phyloP scores from a whole-genome alignment of 2,797 vertebrate species.

The Oryzias dopingdopingensis region DNA sequence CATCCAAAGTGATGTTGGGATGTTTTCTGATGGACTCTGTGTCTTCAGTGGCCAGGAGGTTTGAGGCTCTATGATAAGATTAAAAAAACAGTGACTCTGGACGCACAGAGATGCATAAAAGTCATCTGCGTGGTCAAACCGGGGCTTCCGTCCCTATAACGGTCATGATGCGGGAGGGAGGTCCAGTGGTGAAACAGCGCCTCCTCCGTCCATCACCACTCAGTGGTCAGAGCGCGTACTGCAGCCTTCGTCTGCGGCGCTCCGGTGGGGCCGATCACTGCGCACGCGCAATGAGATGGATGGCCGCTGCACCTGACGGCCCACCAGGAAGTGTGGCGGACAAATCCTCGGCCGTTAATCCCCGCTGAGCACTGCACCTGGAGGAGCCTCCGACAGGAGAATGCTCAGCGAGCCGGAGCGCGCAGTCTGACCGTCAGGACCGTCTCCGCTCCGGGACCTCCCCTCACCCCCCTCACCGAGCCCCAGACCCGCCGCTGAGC shows the following conservation, averaged over 20 bases:
- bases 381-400: conserved; percentile 41
- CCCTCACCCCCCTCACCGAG: conserved; percentile 47
- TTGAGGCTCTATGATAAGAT: too few species aligned
- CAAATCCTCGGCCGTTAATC: conserved; percentile 73
- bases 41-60: too few species aligned
- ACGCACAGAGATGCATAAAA: too few species aligned
- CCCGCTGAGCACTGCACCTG: conserved; percentile 52
- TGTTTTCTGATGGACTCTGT: too few species aligned
- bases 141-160: too few species aligned
- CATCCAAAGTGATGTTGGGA: too few species aligned
- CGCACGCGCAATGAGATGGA: conserved; percentile 74
- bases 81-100: too few species aligned
- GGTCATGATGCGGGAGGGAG: neutral
- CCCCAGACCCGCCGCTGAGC: conserved; percentile 60
- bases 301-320: conserved; percentile 76
- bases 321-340: conserved; percentile 79
- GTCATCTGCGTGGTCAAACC: too few species aligned
- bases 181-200: neutral
- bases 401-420: conserved; percentile 53
- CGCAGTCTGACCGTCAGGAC: conserved; percentile 35
- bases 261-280: conserved; percentile 21
- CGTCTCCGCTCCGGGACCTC: conserved; percentile 43
- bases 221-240: conserved; percentile 13
- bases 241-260: conserved; percentile 16
- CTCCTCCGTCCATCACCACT: neutral